phyloP scores from a whole-genome alignment of 2,797 vertebrate genomes.

The Peromyscus eremicus region DNA sequence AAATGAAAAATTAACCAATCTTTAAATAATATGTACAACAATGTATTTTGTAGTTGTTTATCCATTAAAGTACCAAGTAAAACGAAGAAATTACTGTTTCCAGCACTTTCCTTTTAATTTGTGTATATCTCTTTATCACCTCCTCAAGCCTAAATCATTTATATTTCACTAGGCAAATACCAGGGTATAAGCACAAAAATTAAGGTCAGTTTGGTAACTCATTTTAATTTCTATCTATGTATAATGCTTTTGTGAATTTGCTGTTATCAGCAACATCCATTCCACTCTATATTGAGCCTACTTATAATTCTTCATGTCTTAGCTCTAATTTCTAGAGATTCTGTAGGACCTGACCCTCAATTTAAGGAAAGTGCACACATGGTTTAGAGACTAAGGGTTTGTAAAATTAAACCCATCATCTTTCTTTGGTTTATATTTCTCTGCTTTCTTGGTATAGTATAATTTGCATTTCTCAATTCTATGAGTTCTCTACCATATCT shows the following conservation, averaged over 20 bases:
- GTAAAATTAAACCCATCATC: background rate
- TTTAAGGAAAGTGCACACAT: background rate
- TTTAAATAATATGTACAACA: background rate
- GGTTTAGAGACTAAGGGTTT: background rate
- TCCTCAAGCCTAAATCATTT: background rate
- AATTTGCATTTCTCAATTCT: background rate
- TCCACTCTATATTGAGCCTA: background rate
- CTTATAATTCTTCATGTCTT: background rate
- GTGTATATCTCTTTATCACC: background rate
- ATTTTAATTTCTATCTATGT: background rate
- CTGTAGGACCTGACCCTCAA: background rate
- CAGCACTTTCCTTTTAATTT: background rate
- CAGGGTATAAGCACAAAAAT: accelerated
- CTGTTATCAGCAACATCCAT: background rate
- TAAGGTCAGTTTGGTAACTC: background rate
- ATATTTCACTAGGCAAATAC: background rate
- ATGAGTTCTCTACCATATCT: background rate
- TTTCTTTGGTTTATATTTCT: background rate
- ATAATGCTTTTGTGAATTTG: background rate
- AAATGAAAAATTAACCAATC: background rate
- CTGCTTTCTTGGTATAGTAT: background rate
- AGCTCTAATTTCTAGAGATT: background rate
- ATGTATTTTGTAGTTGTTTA: background rate
- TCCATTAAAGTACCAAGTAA: background rate
- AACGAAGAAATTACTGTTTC: background rate